Evolutionary conservation across 2,113 vertebrate species (phyloP).

Genomic region (Syngnathus typhle): DNA sequence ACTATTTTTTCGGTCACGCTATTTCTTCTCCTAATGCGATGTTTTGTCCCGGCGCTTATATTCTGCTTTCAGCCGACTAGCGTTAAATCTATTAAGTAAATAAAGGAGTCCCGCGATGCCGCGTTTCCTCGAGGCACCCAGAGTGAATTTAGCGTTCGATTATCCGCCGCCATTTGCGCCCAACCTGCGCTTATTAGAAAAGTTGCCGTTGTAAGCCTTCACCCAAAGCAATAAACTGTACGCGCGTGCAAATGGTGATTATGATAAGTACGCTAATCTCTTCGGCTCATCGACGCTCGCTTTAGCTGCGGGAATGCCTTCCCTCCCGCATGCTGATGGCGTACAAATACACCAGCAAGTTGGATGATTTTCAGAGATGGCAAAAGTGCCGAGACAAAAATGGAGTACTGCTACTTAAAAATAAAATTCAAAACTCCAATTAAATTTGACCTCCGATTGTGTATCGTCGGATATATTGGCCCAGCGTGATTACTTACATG

Average conservation of each 20-base stretch:
- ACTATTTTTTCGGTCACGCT: background rate
- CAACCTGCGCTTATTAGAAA: constrained; percentile 67
- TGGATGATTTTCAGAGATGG: background rate
- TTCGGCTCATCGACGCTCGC: constrained; percentile 70
- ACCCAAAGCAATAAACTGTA: constrained; percentile 62
- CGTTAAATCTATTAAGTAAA: constrained; percentile 53
- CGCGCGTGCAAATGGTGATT: constrained; percentile 72
- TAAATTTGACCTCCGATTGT: no score
- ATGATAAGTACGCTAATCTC: constrained; percentile 75
- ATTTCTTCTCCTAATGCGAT: constrained; percentile 5
- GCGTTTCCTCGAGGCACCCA: constrained; percentile 36
- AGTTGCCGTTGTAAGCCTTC: constrained; percentile 59
- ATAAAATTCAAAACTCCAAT: background rate
- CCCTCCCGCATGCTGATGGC: constrained; percentile 51
- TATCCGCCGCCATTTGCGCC: constrained; percentile 67
- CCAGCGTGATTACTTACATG: no score
- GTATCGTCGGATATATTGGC: no score
- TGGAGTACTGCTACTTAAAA: background rate
- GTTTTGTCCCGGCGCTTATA: constrained; percentile 32
- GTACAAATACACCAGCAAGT: constrained; percentile 37
- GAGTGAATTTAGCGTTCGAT: constrained; percentile 53
- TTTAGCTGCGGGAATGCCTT: constrained; percentile 66
- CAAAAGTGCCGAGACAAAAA: background rate
- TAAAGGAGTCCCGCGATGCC: constrained; percentile 37
- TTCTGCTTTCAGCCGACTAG: constrained; percentile 47